Evolutionary conservation across 2,797 vertebrate genomes (phyloP), one percentile per base, ranked within the genome.

Genomic region (Poeciliopsis turneri): DNA sequence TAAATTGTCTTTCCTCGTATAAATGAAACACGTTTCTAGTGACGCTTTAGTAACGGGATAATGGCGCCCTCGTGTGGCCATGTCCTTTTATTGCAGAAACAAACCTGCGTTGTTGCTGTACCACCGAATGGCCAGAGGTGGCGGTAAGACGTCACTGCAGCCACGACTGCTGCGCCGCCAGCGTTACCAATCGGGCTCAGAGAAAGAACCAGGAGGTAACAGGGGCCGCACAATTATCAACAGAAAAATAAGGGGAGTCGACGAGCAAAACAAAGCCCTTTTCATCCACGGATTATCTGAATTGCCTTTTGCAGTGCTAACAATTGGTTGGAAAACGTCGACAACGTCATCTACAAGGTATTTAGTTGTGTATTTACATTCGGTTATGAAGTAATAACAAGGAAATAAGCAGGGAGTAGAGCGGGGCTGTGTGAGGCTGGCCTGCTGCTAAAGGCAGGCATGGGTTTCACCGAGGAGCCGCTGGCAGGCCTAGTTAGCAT

Each of bases 321-420:
- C 78, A 82, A 43, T 84, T 57, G 80, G 49, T 76, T 72, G 73
- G 80, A 76, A 71, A 71, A 81, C 0, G 80, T 61, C 45, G 84
- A 82, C 86, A 82, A 80, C 85, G 36, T 85, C 78, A 36, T 78
- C 83, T 73, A 82, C 68, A 85, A 94, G 93, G 94, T 94, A 92
- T 5, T 7, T 0, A 66, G 51, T 49, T 79, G 55, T 49, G 4
- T 78, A 9, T 41, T 0, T 49, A 20, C 57, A 13, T 77, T 9
- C 45, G 41, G 59, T 43, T 66, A 5, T 75, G 49, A 76, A 76
- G 23, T 61, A 28, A 71, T 51, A 20, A 82, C 25, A 77, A 74
- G 74, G 55, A 8, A 59, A 72, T 46, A 3, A 76, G 72, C 1
- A 5, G 53, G 10, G 10, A 45, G 41, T 33, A 49, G 43, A 81